phyloP scores from a whole-genome alignment of 2,113 vertebrate species.

The Boleophthalmus pectinirostris region DNA sequence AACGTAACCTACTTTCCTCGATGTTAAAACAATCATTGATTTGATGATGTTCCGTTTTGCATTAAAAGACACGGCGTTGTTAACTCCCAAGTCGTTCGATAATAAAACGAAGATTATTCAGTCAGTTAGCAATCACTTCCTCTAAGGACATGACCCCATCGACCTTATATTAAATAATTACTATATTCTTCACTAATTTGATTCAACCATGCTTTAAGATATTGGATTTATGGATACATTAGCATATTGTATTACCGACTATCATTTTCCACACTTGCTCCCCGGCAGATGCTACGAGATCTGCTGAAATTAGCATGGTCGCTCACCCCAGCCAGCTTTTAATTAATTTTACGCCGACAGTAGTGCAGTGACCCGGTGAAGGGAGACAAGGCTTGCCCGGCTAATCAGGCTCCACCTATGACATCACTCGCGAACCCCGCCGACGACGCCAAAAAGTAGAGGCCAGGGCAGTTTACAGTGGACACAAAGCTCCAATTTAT shows the following conservation, averaged over 20 bases:
- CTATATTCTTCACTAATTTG: background rate
- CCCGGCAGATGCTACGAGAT: slow-evolving; percentile 48
- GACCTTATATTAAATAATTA: slow-evolving; percentile 2
- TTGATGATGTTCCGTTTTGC: background rate
- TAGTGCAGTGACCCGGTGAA: slow-evolving; percentile 67
- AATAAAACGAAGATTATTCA: background rate
- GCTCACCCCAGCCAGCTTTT: slow-evolving; percentile 65
- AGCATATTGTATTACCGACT: slow-evolving; percentile 10
- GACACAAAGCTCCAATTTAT: slow-evolving; percentile 81
- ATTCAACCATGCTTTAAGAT: slow-evolving; percentile 11
- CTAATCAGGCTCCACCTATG: slow-evolving; percentile 73
- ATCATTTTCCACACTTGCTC: slow-evolving; percentile 19
- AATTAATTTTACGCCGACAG: slow-evolving; percentile 78
- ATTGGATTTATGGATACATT: slow-evolving; percentile 3
- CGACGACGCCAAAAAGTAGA: slow-evolving; percentile 52
- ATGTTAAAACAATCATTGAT: too few species aligned
- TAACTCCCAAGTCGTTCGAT: background rate
- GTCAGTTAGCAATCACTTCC: background rate
- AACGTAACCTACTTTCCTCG: too few species aligned
- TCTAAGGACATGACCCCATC: slow-evolving; percentile 1
- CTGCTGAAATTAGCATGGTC: slow-evolving; percentile 55
- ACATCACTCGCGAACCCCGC: slow-evolving; percentile 71
- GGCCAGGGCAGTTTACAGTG: slow-evolving; percentile 70
- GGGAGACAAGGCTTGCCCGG: slow-evolving; percentile 61
- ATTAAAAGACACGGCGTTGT: background rate